Evolutionary conservation across 2,797 vertebrate species (phyloP).

Genomic region (Gallirallus australis): DNA sequence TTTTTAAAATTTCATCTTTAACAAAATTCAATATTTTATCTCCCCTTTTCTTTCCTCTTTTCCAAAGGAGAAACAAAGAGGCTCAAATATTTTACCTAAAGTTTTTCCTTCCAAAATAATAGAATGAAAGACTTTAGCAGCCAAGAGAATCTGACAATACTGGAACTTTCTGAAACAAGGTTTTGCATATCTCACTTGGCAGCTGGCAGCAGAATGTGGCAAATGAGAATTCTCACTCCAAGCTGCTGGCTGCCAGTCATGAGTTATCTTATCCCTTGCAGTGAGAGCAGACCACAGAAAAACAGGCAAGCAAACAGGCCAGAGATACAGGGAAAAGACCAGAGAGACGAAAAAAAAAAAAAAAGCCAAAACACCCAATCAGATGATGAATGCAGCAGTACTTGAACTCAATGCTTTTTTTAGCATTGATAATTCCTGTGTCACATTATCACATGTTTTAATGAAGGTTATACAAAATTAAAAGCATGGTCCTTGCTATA

Average conservation of each 20-base stretch:
- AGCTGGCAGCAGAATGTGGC: slow-evolving; percentile 54
- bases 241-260: slow-evolving; percentile 66
- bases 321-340: not conserved
- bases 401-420: not conserved
- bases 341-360: rapidly evolving
- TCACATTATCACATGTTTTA: not conserved
- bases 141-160: slow-evolving; percentile 27
- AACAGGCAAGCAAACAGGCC: not conserved
- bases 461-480: slow-evolving; percentile 26
- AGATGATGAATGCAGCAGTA: not conserved
- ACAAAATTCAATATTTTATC: not conserved
- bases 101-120: not conserved
- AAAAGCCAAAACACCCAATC: not conserved
- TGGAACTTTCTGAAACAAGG: slow-evolving; percentile 47
- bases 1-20: not conserved
- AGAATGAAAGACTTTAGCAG: slow-evolving; percentile 24
- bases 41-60: not conserved
- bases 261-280: slow-evolving; percentile 58
- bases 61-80: not conserved
- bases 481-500: not conserved
- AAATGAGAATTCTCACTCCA: slow-evolving; percentile 61
- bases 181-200: slow-evolving; percentile 65
- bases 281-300: slow-evolving; percentile 20
- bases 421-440: not conserved
- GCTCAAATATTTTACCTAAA: slow-evolving; percentile 29